Evolutionary conservation across 2,113 vertebrate genomes (phyloP), one percentile per base, ranked within the genome.

Genomic region (Dicrurus megarhynchus): DNA sequence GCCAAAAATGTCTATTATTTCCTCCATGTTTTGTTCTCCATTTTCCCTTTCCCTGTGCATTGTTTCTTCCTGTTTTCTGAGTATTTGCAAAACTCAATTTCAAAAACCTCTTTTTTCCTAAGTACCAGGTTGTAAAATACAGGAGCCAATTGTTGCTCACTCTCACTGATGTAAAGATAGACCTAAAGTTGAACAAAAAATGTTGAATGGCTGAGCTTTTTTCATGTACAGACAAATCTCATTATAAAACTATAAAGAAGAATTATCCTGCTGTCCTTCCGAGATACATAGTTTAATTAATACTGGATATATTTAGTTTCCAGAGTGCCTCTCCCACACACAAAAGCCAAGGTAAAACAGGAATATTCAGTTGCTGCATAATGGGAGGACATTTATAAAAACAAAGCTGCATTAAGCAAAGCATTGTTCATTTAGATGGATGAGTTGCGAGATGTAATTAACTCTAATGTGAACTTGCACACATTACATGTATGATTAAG

Each of bases 221-320:
- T 63, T 80, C 46, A 69, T 14, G 5, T 61, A 61, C n/a, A 79
- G 78, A 65, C 27, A 63, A 65, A 87, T 82, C 33, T 93, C 33
- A 76, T 84, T 84, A 60, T 41, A 83, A 89, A 95, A 83, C 37
- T 35, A 44, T 28, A 64, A 80, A 85, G 63, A 76, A 67, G 46
- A 91, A 82, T 67, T 90, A 68, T 83, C 56, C 60, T 47, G 47
- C 47, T 93, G 63, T 80, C 65, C 81, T 87, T 90, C 59, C 0
- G 17, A 93, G 78, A 69, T n/a, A 42, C 21, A 59, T 19, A 59
- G 32, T 88, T 85, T 87, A 91, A 87, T 89, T 95, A 95, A 92
- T 75, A 77, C 33, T 74, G 75, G 47, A 94, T 81, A 70, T 86
- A 81, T 84, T 92, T 86, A 49, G 73, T 78, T 90, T 92, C 75